Base-by-base conservation (phyloP, 2,797 vertebrate genomes). In the Sylvilagus floridanus region DNA sequence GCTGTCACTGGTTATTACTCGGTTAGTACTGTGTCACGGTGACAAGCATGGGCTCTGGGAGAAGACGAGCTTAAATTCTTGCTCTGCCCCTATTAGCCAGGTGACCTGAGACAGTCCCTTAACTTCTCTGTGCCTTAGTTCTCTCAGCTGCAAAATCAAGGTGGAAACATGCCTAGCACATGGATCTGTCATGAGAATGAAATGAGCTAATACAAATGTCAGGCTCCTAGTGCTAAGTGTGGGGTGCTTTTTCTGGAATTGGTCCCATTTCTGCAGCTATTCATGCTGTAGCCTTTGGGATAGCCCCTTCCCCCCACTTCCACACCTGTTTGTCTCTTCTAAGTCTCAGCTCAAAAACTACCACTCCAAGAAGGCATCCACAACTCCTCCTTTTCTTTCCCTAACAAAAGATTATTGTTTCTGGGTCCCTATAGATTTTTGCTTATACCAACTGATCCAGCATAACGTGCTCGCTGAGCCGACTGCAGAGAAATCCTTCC, bases 311-410 rank as follows among this genome's bases (percentile, higher is more conserved):
- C 26, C 26, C 17, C 47, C 26, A 57, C 84, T n/a, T 81, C 66
- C 22, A 62, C 6, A 6, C 2, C 62, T 93, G 7, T 24, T 84
- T 22, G 63, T 32, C 9, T 83, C 52, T 50, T 83, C 87, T 6
- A 63, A 62, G 24, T 57, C 62, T 91, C 28, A 54, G 62, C 10
- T 93, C 66, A 79, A 93, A 79, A 84, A 37, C 57, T 28, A 88
- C 2, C 28, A 26, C 32, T 92, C 54, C 24, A 26, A 21, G 10
- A 88, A 54, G 62, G 5, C 10, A 79, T 63, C 21, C 13, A 54
- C n/a, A 69, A 32, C 0, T 37, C 30, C 54, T 86, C 65, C 37
- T 79, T 78, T 37, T 57, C 21, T 60, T 81, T 12, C 30, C 22
- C 30, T 57, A 63, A 78, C n/a, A 32, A 84, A 85, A 32, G 68